Conservation (phyloP, 1,140 invertebrate species). For the Leptopilina clavipes region DNA sequence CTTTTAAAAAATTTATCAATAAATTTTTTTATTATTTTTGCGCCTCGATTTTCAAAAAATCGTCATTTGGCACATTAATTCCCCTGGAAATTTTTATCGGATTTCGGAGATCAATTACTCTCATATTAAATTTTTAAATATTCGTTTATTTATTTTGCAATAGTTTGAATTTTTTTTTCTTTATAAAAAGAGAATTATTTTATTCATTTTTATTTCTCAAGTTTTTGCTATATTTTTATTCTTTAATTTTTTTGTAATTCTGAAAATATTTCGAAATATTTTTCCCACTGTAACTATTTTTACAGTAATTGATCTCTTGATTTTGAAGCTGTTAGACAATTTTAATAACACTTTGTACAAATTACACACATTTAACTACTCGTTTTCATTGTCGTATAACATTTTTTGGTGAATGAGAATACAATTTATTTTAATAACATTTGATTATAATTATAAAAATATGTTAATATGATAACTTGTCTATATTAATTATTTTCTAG, state of each 20-base stretch:
- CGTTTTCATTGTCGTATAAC: constrained; percentile 20
- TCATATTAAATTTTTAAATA: too few relatives aligned
- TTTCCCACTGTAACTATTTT: too few relatives aligned
- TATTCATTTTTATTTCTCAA: too few relatives aligned
- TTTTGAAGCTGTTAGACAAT: constrained; percentile 20
- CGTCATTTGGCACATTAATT: too few relatives aligned
- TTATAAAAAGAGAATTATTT: too few relatives aligned
- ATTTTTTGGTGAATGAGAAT: constrained; percentile 22
- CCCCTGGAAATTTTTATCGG: too few relatives aligned
- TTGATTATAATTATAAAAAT: background rate
- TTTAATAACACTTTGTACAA: constrained; percentile 29
- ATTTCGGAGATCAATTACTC: too few relatives aligned
- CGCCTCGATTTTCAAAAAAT: background rate
- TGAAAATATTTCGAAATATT: too few relatives aligned
- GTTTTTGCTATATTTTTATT: too few relatives aligned
- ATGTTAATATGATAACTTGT: background rate
- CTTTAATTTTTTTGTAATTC: too few relatives aligned
- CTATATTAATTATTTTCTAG: background rate
- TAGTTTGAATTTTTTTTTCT: too few relatives aligned
- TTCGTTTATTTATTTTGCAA: too few relatives aligned
- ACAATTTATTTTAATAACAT: background rate
- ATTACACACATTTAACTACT: background rate
- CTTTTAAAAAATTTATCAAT: background rate
- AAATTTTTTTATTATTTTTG: background rate
- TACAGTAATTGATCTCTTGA: background rate